These are phyloP conservation scores for Epinotia nisella DNA, from an alignment of 2,888 invertebrate genomes.

Conservation along the genomic window DNA sequence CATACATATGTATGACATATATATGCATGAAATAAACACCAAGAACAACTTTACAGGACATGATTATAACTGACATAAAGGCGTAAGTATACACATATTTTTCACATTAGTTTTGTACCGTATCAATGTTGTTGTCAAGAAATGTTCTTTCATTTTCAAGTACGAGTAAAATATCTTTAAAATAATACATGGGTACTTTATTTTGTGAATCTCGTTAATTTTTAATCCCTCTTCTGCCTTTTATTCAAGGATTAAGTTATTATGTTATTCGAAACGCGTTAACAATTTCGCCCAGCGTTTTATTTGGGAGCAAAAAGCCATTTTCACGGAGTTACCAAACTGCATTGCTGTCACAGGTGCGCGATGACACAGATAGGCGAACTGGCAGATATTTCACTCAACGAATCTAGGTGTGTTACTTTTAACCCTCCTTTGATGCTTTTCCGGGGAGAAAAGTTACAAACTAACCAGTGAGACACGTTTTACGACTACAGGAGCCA, in stretches of 20 bases:
- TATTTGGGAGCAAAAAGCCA: slow-evolving; percentile 21
- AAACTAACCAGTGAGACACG: background rate
- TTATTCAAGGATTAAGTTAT: background rate
- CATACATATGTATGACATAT: no score
- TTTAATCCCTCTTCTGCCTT: no score
- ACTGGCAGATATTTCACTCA: background rate
- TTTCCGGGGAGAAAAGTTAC: background rate
- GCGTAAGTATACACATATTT: no score
- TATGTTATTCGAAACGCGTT: slow-evolving; percentile 11
- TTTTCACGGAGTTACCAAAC: slow-evolving; percentile 38
- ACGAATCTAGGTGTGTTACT: background rate
- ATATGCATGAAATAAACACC: no score
- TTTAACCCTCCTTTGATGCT: background rate
- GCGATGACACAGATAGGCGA: background rate
- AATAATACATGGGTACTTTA: background rate
- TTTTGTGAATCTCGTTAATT: background rate
- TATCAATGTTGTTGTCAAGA: no score
- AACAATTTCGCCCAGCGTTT: slow-evolving; percentile 28
- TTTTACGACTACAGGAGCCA: no score
- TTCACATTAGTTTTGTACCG: no score
- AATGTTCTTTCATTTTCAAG: no score
- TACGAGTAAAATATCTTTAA: no score
- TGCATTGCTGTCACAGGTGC: slow-evolving; percentile 37
- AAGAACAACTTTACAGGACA: no score
- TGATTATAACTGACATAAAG: no score